Base-by-base conservation (phyloP, 2,888 invertebrate species). In the Chorisops tibialis region DNA sequence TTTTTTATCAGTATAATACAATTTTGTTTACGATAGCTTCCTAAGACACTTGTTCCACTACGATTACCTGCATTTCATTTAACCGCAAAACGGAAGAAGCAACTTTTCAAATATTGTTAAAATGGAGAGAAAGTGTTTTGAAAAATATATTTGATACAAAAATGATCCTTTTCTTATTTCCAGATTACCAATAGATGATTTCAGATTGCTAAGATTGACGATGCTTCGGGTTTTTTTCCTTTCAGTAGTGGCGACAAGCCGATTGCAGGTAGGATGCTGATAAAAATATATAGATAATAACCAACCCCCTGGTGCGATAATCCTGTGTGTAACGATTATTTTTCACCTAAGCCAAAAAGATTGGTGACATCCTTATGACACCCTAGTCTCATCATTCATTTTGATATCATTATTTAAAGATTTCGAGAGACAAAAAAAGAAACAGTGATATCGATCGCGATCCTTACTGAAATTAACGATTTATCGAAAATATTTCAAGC, bases 11-110 rank as follows among this genome's bases (percentile, higher is more conserved):
- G n/a, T n/a, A n/a, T n/a, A n/a, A 52, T 7, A 12, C 43, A 41
- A 38, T 52, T 19, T 18, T n/a, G 12, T 37, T 54, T 21, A 38
- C 19, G 35, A 38, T 59, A 48, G 19, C 38, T 22, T 37, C 35
- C 24, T 14, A 38, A 59, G 48, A 48, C 48, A 59, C 47, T 59
- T 59, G 48, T 59, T 48, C 16, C 18, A 14, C 6, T 12, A n/a
- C 37, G 14, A 9, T 18, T 59, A 59, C 59, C 48, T 59, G 30
- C 56, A 56, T 59, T 59, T 59, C 37, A 59, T 59, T 61, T 51
- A 37, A 61, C 61, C 61, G 61, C 61, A 61, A 51, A 61, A 61
- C 61, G 61, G 61, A 61, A 61, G 51, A 37, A 61, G 30, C 51
- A 35, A 61, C 61, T 61, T 52, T 47, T 11, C 19, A 48, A 19